Base-by-base conservation (phyloP, 2,888 invertebrate genomes). In the Lamellibrachia satsuma region DNA sequence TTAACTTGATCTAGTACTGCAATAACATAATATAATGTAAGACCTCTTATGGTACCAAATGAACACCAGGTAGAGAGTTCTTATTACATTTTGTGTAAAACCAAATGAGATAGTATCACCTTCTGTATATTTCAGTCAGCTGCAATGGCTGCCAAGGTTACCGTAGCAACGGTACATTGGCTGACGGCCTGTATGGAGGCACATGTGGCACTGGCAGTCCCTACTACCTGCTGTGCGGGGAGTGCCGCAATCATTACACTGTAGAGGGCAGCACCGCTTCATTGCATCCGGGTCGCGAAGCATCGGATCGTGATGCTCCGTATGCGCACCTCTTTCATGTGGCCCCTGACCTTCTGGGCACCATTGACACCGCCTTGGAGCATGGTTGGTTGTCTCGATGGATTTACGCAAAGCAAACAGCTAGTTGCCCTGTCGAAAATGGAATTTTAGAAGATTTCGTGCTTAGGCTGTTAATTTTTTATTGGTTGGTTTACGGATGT, bases 181-280 rank as follows among this genome's bases (percentile, higher is more conserved):
- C 95, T 55, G 95, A 93, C 96, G 97, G 96, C 95, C 96, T 94
- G 96, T 95, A 95, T 93, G 95, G 97, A 92, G 97, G 97, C 3
- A 96, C 96, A 92, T 97, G 97, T 94, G 97, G 97, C 51, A 97
- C 97, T 93, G 95, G 95, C 94, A 97, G 96, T 92, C 96, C 96
- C 39, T 96, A 96, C 94, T 97, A 97, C 94, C 95, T 97, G 92
- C 95, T 97, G 94, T 97, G 97, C 94, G 96, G 96, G 91, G 96
- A 96, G 52, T 97, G 97, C 94, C 96, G 97, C 92, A 96, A 97
- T 90, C 97, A 97, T 93, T 97, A 97, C 94, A 92, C 75, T 60
- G 91, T 90, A 22, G 92, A 92, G 27, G 93, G 93, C 90, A 92
- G 92, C 39, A n/a, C 8, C 11, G 92, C 92, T 27, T 27, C 27